Evolutionary conservation across 2,888 invertebrate genomes (phyloP).

Genomic region (Graphium colonna): DNA sequence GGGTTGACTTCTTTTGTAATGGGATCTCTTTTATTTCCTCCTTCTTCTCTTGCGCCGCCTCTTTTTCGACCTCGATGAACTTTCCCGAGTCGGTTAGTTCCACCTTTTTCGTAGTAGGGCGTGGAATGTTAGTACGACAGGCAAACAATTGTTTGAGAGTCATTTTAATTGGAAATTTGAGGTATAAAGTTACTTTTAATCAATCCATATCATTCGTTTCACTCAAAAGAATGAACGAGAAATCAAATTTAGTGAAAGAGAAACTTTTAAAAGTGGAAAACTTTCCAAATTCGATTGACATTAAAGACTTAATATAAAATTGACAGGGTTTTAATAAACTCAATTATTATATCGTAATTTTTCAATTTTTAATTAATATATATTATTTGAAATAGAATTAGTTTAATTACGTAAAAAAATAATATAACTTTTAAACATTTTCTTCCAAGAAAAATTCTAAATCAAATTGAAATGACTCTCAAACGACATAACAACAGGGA

Average conservation of each 20-base stretch:
- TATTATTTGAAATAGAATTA: too few species aligned
- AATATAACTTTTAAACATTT: background rate
- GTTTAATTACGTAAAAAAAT: background rate
- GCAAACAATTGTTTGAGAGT: background rate
- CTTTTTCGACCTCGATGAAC: slow-evolving; percentile 75
- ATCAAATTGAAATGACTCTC: slow-evolving; percentile 18
- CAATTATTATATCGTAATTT: too few species aligned
- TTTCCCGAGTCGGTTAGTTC: slow-evolving; percentile 75
- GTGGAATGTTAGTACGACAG: slow-evolving; percentile 66
- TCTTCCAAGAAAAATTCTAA: too few species aligned
- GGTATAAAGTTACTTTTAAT: background rate
- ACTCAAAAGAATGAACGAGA: background rate
- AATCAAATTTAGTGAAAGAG: too few species aligned
- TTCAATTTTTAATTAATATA: too few species aligned
- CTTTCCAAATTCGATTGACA: too few species aligned
- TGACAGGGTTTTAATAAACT: background rate
- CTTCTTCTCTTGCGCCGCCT: slow-evolving; percentile 36
- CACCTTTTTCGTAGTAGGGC: slow-evolving; percentile 61
- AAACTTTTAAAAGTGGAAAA: too few species aligned
- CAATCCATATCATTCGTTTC: background rate
- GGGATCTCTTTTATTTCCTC: slow-evolving; percentile 63
- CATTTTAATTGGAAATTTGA: background rate
- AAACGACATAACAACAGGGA: slow-evolving; percentile 13
- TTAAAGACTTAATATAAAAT: background rate
- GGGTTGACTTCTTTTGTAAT: slow-evolving; percentile 36